phyloP scores from a whole-genome alignment of 2,113 vertebrate genomes.

The Tupaia tana region DNA sequence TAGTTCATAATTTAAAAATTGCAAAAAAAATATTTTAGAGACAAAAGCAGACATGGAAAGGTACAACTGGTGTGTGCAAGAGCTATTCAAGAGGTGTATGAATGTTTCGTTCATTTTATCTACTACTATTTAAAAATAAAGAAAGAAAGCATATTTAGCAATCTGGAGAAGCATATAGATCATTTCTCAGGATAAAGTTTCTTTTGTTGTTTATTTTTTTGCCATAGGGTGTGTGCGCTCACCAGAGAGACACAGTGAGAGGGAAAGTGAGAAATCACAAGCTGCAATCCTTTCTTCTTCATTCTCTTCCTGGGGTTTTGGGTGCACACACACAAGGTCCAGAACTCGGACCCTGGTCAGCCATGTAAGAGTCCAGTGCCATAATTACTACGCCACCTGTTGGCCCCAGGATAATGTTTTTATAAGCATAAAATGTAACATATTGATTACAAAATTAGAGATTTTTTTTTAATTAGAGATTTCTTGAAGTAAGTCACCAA shows the following conservation, averaged over 20 bases:
- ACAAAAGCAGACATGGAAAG: background rate
- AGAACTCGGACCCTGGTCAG: too few relatives aligned
- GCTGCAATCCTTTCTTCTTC: too few relatives aligned
- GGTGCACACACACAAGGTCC: too few relatives aligned
- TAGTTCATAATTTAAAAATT: background rate
- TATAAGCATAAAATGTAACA: background rate
- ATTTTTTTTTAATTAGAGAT: background rate
- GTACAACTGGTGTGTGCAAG: background rate
- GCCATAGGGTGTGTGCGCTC: too few relatives aligned
- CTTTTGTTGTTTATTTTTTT: background rate
- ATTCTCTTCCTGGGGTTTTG: too few relatives aligned
- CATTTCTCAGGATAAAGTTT: background rate
- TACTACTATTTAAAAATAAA: background rate
- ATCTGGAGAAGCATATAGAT: background rate
- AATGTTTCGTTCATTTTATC: background rate
- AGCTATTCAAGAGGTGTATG: background rate
- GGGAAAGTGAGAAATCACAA: too few relatives aligned
- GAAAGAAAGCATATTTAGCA: too few relatives aligned
- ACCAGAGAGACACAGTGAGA: too few relatives aligned
- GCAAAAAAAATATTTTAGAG: background rate
- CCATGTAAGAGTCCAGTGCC: too few relatives aligned
- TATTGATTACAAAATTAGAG: background rate
- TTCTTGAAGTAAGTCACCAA: background rate
- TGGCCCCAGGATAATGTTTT: background rate
- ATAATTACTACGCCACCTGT: too few relatives aligned